These are phyloP conservation scores for Sapajus apella DNA, from an alignment of 2,113 vertebrate genomes.

Conservation along the genomic window DNA sequence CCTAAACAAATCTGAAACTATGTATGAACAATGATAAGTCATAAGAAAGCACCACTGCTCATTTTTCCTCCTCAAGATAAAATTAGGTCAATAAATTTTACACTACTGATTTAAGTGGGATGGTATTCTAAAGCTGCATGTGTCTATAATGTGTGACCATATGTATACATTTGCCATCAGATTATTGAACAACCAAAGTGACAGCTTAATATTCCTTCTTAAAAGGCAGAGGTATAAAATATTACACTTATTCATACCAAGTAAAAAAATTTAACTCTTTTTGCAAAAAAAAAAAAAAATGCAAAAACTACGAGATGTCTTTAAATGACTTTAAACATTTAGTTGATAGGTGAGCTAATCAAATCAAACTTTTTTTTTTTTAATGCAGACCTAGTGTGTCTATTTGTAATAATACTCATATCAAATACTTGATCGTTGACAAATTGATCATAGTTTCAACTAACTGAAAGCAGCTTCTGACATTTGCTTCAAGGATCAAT, in stretches of 20 bases:
- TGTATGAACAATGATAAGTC: not conserved
- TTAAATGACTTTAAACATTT: not conserved
- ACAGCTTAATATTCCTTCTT: conserved; percentile 46
- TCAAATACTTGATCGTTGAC: not conserved
- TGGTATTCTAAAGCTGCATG: conserved; percentile 48
- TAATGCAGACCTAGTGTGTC: not conserved
- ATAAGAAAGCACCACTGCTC: conserved; percentile 34
- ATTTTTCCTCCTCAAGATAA: conserved; percentile 54
- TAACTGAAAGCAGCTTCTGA: not conserved
- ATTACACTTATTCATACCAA: conserved; percentile 26
- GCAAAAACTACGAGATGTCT: not conserved
- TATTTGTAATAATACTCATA: not conserved
- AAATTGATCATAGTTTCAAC: not conserved
- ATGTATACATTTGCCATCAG: conserved; percentile 19
- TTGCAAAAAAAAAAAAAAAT: not conserved
- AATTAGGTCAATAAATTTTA: conserved; percentile 81
- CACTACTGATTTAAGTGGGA: conserved; percentile 61
- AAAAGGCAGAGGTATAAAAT: conserved; percentile 43
- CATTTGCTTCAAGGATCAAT: not conserved
- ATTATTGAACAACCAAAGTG: conserved; percentile 13
- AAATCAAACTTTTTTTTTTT: conserved; percentile 29
- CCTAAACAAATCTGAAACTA: conserved; percentile 61
- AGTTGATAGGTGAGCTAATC: not conserved
- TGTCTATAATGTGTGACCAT: not conserved
- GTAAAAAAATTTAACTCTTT: not conserved